These are phyloP conservation scores for Hermaeophaga mercurialis DNA, from an alignment of 2,888 invertebrate species.

Conservation along the genomic window DNA sequence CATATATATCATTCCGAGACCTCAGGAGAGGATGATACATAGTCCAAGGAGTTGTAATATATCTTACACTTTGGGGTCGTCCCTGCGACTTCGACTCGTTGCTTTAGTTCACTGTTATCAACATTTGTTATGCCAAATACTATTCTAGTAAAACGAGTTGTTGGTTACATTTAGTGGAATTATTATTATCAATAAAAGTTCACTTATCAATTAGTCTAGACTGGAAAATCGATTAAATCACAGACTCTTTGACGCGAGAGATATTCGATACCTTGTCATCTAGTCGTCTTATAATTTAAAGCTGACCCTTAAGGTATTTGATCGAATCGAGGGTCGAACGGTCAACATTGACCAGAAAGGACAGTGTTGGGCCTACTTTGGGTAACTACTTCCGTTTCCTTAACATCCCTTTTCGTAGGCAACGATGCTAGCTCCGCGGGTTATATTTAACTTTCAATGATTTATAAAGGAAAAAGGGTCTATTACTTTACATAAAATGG, in stretches of 20 bases:
- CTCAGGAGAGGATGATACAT: conserved; percentile 51
- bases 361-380: conserved; percentile 34
- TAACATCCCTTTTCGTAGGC: conserved; percentile 31
- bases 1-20: conserved; percentile 51
- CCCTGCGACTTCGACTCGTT: conserved; percentile 23
- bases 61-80: conserved; percentile 38
- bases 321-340: conserved; percentile 37
- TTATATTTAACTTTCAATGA: conserved; percentile 35
- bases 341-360: conserved; percentile 39
- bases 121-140: conserved; percentile 29
- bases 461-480: conserved; percentile 16
- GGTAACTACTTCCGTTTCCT: conserved; percentile 37
- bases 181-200: background rate
- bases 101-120: conserved; percentile 22
- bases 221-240: conserved; percentile 2
- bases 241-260: conserved; percentile 2
- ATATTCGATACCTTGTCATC: conserved; percentile 33
- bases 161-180: background rate
- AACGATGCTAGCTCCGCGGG: conserved; percentile 24
- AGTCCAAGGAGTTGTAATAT: conserved; percentile 47
- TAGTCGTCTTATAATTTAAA: conserved; percentile 37
- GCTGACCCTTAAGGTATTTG: conserved; percentile 40
- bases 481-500: too few relatives aligned
- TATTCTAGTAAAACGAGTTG: background rate
- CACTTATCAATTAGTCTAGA: conserved; percentile 7